phyloP scores from a whole-genome alignment of 2,888 invertebrate species.

The Eupithecia centaureata region DNA sequence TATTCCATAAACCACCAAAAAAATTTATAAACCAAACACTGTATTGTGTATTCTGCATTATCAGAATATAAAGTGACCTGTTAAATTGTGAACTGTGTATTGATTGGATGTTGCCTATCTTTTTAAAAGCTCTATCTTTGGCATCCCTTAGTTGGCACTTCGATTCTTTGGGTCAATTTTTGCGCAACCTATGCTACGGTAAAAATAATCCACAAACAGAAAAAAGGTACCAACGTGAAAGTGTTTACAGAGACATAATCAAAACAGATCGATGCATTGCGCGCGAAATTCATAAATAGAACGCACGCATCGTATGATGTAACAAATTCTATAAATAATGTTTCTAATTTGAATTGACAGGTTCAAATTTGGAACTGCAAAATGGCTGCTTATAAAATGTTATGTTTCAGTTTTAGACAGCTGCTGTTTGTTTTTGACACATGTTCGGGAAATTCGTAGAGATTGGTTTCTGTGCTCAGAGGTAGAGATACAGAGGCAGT shows the following conservation, averaged over 20 bases:
- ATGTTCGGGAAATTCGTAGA: neutral
- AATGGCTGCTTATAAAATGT: neutral
- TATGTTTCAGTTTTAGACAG: constrained; percentile 3
- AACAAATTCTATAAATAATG: constrained; percentile 17
- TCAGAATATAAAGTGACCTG: too few species aligned
- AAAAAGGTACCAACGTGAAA: neutral
- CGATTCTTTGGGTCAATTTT: too few species aligned
- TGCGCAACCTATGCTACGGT: too few species aligned
- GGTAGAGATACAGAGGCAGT: neutral
- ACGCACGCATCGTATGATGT: constrained; percentile 12
- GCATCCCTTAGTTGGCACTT: too few species aligned
- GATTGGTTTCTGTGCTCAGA: too few species aligned
- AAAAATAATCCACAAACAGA: neutral
- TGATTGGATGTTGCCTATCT: too few species aligned
- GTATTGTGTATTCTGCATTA: too few species aligned
- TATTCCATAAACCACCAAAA: too few species aligned
- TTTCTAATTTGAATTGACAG: constrained; percentile 24
- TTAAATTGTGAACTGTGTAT: too few species aligned
- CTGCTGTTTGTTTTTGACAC: neutral
- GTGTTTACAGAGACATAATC: neutral
- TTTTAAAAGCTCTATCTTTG: too few species aligned
- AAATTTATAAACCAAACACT: too few species aligned
- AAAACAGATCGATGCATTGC: constrained; percentile 17
- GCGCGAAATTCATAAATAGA: constrained; percentile 25
- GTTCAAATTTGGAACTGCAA: constrained; percentile 17